A percentile compares a stretch with the other conserved stretches of the same genome.
Evolutionary conservation across 2,888 invertebrate species (phyloP).

Genomic region (Idaea dimidiata): DNA sequence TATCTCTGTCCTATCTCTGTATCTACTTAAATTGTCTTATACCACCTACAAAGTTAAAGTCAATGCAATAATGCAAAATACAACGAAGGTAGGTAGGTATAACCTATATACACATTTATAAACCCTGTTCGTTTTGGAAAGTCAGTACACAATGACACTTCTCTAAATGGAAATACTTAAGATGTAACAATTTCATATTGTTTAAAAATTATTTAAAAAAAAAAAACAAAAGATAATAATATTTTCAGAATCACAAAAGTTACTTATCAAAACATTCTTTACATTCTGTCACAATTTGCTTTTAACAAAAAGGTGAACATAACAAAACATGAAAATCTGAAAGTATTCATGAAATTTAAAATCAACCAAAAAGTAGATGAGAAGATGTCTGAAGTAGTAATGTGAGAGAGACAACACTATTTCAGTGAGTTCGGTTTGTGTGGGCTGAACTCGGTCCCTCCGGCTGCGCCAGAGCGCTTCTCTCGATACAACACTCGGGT

Average conservation of each 20-base stretch:
- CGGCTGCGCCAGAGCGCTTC: conserved; percentile 65
- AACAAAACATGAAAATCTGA: conserved; percentile 29
- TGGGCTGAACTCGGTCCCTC: conserved; percentile 71
- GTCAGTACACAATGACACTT: too few species aligned
- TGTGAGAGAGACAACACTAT: conserved; percentile 61
- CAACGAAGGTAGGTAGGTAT: too few species aligned
- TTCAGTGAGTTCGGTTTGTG: conserved; percentile 45
- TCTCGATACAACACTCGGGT: conserved; percentile 66
- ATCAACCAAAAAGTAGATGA: conserved; percentile 38
- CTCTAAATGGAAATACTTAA: too few species aligned
- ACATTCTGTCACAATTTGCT: conserved; percentile 15
- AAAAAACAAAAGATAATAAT: neutral
- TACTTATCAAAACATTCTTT: conserved; percentile 12
- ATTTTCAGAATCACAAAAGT: conserved; percentile 6
- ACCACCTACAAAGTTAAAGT: neutral
- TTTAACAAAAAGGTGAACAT: conserved; percentile 17
- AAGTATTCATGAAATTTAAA: conserved; percentile 32
- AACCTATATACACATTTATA: too few species aligned
- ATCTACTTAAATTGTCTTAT: neutral
- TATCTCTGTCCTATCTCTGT: too few species aligned
- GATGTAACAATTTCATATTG: too few species aligned
- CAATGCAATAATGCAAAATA: too few species aligned
- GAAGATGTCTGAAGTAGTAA: conserved; percentile 39
- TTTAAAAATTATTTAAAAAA: neutral
- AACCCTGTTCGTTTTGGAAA: too few species aligned